These are phyloP conservation scores for Myotis planiceps DNA, from an alignment of 2,797 vertebrate species.

Conservation along the genomic window DNA sequence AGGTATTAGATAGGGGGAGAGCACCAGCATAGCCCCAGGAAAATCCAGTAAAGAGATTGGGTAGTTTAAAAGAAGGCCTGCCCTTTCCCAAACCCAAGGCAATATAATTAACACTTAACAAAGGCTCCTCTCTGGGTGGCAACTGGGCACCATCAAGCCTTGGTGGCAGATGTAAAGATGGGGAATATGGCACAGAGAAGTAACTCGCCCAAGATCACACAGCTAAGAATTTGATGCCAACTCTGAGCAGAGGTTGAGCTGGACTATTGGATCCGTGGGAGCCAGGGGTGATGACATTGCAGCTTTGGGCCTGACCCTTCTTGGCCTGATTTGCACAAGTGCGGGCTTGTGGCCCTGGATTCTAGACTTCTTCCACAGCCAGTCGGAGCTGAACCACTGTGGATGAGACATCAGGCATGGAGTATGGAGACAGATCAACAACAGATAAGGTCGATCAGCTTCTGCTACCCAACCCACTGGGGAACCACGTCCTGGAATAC, in stretches of 20 bases:
- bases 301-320: background rate
- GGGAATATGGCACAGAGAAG: background rate
- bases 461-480: rapidly evolving
- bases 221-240: background rate
- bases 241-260: background rate
- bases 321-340: background rate
- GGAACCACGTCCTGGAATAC: background rate
- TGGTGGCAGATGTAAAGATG: background rate
- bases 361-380: background rate
- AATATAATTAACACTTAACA: background rate
- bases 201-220: background rate
- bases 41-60: background rate
- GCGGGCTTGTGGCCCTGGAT: background rate
- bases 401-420: background rate
- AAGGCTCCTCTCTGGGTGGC: background rate
- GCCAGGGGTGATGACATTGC: background rate
- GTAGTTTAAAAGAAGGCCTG: background rate
- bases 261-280: background rate
- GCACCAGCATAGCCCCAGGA: background rate
- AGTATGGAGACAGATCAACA: background rate
- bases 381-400: background rate
- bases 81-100: background rate
- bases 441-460: background rate
- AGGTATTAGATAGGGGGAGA: background rate
- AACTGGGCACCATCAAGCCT: background rate